Percentiles rank a stretch among this genome's conserved stretches.
Evolutionary conservation across 1,140 invertebrate species (phyloP).

Genomic region (Pseudomyrmex pallidus): DNA sequence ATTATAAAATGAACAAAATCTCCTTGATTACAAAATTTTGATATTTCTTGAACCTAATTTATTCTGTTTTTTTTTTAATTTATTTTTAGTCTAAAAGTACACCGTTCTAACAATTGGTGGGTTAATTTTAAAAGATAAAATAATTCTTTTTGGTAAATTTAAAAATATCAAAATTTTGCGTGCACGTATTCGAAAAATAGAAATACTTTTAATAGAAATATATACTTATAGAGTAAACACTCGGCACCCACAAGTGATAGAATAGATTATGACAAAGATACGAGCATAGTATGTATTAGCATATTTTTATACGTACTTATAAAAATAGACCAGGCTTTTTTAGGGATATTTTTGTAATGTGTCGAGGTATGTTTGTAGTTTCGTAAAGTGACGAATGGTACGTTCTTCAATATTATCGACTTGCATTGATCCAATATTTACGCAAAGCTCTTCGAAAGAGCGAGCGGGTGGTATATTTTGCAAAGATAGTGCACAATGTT

Average conservation of each 20-base stretch:
- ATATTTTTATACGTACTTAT: conserved; percentile 56
- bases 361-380: conserved; percentile 34
- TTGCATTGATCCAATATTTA: neutral
- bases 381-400: conserved; percentile 25
- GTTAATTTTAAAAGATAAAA: neutral
- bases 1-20: neutral
- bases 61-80: neutral
- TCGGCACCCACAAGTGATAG: conserved; percentile 1
- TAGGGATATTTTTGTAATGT: conserved; percentile 1
- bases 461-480: conserved; percentile 4
- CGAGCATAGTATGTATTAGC: neutral
- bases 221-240: conserved; percentile 35
- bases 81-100: too few species aligned
- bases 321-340: conserved; percentile 66
- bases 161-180: conserved; percentile 14
- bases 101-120: too few species aligned
- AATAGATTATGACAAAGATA: conserved; percentile 52
- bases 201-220: conserved; percentile 10
- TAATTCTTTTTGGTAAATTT: neutral
- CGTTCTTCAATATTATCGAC: conserved; percentile 13
- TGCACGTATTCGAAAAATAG: conserved; percentile 7
- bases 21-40: neutral
- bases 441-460: neutral
- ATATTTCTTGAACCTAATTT: neutral
- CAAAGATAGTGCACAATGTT: neutral